Evolutionary conservation across 2,113 vertebrate species (phyloP).

Genomic region (Notothenia coriiceps): DNA sequence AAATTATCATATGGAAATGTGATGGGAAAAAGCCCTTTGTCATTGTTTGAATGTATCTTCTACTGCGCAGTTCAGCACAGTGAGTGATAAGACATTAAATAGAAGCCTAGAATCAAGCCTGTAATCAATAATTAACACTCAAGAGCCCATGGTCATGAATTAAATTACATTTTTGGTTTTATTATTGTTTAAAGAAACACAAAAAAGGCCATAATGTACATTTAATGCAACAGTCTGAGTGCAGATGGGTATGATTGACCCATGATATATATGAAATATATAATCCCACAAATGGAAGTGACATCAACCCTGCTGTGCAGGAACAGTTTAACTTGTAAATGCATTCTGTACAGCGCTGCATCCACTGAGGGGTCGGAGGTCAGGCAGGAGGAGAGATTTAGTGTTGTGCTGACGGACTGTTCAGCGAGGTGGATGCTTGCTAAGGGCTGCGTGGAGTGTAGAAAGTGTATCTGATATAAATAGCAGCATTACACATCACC

Average conservation of each 20-base stretch:
- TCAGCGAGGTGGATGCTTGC: conserved; percentile 13
- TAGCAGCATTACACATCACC: conserved; percentile 40
- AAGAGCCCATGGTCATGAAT: neutral
- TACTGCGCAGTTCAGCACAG: neutral
- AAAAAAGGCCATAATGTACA: neutral
- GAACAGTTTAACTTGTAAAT: conserved; percentile 13
- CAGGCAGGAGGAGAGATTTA: conserved; percentile 1
- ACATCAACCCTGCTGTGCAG: neutral
- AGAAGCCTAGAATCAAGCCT: neutral
- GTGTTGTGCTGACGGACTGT: conserved; percentile 11
- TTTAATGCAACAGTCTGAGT: neutral
- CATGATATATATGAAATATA: neutral
- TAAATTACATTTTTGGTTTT: neutral
- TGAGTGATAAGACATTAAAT: neutral
- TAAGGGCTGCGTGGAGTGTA: neutral
- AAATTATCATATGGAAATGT: no score
- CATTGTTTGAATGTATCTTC: neutral
- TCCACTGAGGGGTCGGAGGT: conserved; percentile 24
- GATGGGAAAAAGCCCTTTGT: neutral
- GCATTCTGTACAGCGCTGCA: neutral
- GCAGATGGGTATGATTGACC: neutral
- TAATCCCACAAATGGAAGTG: conserved; percentile 14
- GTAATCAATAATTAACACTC: neutral
- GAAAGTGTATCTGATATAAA: conserved; percentile 34
- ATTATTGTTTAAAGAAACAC: neutral